phyloP scores from a whole-genome alignment of 2,888 invertebrate species.

The Reticulitermes lucifugus region DNA sequence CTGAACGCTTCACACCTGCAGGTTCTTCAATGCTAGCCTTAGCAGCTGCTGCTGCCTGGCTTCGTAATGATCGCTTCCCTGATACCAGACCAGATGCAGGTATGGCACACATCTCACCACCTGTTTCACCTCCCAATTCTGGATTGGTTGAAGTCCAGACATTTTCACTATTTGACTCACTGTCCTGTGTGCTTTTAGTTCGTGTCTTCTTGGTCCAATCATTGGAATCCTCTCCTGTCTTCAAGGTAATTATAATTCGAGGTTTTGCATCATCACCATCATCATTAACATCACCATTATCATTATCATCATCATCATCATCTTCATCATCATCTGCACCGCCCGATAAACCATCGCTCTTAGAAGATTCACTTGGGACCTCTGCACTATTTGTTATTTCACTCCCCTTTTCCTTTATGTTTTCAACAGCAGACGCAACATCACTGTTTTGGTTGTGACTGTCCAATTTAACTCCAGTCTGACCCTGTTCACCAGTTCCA shows the following conservation, averaged over 20 bases:
- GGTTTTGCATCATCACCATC: constrained; percentile 65
- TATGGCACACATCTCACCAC: constrained; percentile 3
- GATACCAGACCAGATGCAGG: neutral
- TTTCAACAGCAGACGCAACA: neutral
- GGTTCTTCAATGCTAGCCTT: constrained; percentile 48
- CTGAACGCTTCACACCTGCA: constrained; percentile 70
- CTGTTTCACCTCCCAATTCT: constrained; percentile 45
- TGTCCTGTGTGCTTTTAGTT: constrained; percentile 45
- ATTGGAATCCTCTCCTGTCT: constrained; percentile 64
- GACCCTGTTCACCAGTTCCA: neutral
- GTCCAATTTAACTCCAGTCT: constrained; percentile 3
- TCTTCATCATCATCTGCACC: constrained; percentile 58
- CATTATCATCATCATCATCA: too few relatives aligned
- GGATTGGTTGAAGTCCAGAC: neutral
- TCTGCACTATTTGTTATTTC: constrained; percentile 22
- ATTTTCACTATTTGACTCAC: constrained; percentile 41
- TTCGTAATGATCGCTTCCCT: constrained; percentile 53
- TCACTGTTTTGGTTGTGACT: neutral
- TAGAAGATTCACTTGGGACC: neutral
- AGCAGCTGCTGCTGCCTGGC: constrained; percentile 43
- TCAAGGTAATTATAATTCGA: constrained; percentile 72
- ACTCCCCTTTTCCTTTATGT: constrained; percentile 26
- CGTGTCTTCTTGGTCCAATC: neutral
- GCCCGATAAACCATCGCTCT: neutral
- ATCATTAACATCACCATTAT: too few relatives aligned